Evolutionary conservation across 1,140 invertebrate genomes (phyloP).

Genomic region (Linepithema humile): DNA sequence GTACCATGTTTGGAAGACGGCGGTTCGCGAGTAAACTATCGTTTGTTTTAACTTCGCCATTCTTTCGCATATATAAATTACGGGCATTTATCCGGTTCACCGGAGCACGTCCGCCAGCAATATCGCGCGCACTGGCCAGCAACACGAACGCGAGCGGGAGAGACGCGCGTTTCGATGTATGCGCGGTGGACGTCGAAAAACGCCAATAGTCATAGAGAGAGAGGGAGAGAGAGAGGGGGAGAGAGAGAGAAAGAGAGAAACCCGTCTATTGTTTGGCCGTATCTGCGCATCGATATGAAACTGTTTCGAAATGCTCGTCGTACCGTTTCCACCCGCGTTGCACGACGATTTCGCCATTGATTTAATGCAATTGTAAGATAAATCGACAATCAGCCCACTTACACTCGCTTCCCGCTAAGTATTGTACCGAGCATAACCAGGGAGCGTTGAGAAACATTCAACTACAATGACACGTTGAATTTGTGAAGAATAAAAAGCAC

Average conservation of each 20-base stretch:
- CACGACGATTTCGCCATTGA: slow-evolving; percentile 42
- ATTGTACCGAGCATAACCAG: background rate
- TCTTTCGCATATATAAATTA: slow-evolving; percentile 65
- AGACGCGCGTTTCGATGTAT: slow-evolving; percentile 50
- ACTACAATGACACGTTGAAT: background rate
- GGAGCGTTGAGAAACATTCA: background rate
- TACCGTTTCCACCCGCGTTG: slow-evolving; percentile 2
- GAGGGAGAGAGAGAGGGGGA: background rate
- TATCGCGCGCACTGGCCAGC: slow-evolving; percentile 46
- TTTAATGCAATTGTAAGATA: slow-evolving; percentile 44
- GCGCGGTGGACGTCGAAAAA: slow-evolving; percentile 29
- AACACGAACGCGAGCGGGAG: slow-evolving; percentile 47
- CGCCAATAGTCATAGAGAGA: background rate
- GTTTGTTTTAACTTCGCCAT: slow-evolving; percentile 45
- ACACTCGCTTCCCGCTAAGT: background rate
- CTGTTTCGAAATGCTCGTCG: slow-evolving; percentile 34
- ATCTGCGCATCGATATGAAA: slow-evolving; percentile 48
- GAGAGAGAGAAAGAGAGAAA: background rate
- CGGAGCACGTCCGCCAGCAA: slow-evolving; percentile 66
- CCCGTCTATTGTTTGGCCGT: slow-evolving; percentile 32
- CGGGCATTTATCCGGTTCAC: slow-evolving; percentile 69
- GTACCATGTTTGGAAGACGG: background rate
- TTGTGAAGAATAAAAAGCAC: background rate
- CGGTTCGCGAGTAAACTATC: background rate
- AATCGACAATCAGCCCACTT: slow-evolving; percentile 33